Percentiles rank a stretch among this genome's conserved stretches.
Evolutionary conservation across 30 jellyfish, hydroid and myxozoan species (phyloP).

Genomic region (Cassiopea andromeda): DNA sequence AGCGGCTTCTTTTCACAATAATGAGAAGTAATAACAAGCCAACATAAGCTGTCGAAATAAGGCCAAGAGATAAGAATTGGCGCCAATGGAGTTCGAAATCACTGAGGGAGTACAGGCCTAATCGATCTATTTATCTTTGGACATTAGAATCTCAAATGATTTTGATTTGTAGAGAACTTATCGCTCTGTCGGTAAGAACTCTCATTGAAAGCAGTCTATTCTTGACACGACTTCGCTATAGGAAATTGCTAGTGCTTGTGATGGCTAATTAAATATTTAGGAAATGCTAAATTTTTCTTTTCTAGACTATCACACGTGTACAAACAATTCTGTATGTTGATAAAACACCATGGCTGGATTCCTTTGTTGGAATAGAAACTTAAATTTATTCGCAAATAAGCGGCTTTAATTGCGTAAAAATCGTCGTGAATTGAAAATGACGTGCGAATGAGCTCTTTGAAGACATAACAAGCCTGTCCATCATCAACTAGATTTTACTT

Average conservation of each 20-base stretch:
- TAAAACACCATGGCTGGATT: slow-evolving; percentile 48
- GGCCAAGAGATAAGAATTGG: slow-evolving; percentile 74
- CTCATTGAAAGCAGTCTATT: slow-evolving; percentile 39
- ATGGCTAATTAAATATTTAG: slow-evolving; percentile 60
- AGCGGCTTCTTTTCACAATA: slow-evolving; percentile 84
- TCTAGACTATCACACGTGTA: slow-evolving; percentile 63
- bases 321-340: slow-evolving; percentile 49
- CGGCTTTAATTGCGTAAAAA: slow-evolving; percentile 6
- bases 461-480: slow-evolving; percentile 7
- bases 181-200: slow-evolving; percentile 64
- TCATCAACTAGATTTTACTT: neutral
- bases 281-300: slow-evolving; percentile 39
- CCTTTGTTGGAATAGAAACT: slow-evolving; percentile 29
- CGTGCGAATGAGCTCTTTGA: slow-evolving; percentile 19
- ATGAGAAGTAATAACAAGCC: slow-evolving; percentile 77
- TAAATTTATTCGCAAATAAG: slow-evolving; percentile 28
- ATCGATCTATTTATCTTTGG: slow-evolving; percentile 55
- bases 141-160: slow-evolving; percentile 61
- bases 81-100: slow-evolving; percentile 70
- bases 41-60: slow-evolving; percentile 75
- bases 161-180: slow-evolving; percentile 53
- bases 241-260: slow-evolving; percentile 60
- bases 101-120: slow-evolving; percentile 49
- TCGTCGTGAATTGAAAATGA: slow-evolving; percentile 7
- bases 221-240: slow-evolving; percentile 64